Conservation (phyloP, 2,888 invertebrate genomes). For the Drosophila koepferae region DNA sequence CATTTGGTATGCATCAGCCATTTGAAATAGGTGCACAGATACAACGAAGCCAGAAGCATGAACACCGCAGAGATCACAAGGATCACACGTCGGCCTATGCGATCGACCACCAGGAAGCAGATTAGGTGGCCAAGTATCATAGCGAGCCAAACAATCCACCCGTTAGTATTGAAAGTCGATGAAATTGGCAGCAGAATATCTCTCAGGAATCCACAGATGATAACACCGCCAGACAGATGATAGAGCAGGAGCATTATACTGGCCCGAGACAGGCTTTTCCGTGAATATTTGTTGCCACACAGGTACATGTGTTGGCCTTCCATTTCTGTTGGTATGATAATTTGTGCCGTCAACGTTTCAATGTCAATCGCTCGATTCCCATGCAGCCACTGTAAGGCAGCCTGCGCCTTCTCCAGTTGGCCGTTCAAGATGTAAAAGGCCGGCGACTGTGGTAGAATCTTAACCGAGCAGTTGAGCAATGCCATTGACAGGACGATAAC, state of each 20-base stretch:
- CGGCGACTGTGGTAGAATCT: constrained; percentile 43
- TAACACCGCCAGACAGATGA: constrained; percentile 4
- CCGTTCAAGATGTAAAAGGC: neutral
- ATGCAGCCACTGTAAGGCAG: constrained; percentile 17
- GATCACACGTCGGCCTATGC: constrained; percentile 26
- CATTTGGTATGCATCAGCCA: neutral
- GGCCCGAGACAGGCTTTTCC: constrained; percentile 5
- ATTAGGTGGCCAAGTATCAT: constrained; percentile 6
- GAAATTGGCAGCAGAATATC: neutral
- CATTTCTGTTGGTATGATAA: neutral
- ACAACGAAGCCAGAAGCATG: neutral
- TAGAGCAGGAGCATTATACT: constrained; percentile 14
- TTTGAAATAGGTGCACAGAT: constrained; percentile 9
- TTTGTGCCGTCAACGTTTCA: constrained; percentile 1
- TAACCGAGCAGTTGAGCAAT: neutral
- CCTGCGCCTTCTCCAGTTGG: neutral
- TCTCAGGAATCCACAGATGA: neutral
- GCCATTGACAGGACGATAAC: neutral
- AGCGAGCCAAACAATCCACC: neutral
- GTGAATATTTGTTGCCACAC: neutral
- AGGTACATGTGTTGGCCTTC: too few species aligned
- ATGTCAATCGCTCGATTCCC: constrained; percentile 4
- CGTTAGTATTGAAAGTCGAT: fast-evolving
- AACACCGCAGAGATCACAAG: constrained; percentile 13
- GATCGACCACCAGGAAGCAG: constrained; percentile 40